Percentiles rank a stretch among this genome's conserved stretches.
These are phyloP conservation scores for Alosa sapidissima DNA, from an alignment of 2,797 vertebrate species.

Conservation along the genomic window DNA sequence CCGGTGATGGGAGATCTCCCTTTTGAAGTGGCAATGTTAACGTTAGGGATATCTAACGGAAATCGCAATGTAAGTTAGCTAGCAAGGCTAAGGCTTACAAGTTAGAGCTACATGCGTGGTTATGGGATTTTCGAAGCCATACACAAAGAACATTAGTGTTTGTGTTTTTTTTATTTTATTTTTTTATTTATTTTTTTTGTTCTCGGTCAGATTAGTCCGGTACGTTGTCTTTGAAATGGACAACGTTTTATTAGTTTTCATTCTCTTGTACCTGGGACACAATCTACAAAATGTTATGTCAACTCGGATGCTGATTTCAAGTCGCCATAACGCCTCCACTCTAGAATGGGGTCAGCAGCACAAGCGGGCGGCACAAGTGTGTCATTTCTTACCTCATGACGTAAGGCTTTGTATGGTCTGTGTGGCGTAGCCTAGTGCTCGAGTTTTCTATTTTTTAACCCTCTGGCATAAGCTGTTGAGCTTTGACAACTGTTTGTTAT, in stretches of 20 bases:
- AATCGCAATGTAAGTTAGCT: neutral
- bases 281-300: neutral
- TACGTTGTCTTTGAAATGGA: neutral
- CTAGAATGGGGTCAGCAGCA: slow-evolving; percentile 51
- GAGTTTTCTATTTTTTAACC: too few species aligned
- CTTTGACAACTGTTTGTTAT: too few species aligned
- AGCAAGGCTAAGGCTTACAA: neutral
- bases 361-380: slow-evolving; percentile 23
- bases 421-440: neutral
- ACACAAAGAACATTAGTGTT: neutral
- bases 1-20: neutral
- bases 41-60: neutral
- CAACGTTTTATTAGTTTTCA: neutral
- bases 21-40: slow-evolving; percentile 2
- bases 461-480: too few species aligned
- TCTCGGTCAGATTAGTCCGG: neutral
- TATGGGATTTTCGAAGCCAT: neutral
- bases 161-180: too few species aligned
- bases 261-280: too few species aligned
- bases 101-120: neutral
- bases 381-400: slow-evolving; percentile 38
- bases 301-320: neutral
- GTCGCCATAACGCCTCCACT: neutral
- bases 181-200: neutral
- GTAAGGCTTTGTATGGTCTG: slow-evolving; percentile 26